Evolutionary conservation across 2,888 invertebrate genomes (phyloP).

Genomic region (Nudaria mundana): DNA sequence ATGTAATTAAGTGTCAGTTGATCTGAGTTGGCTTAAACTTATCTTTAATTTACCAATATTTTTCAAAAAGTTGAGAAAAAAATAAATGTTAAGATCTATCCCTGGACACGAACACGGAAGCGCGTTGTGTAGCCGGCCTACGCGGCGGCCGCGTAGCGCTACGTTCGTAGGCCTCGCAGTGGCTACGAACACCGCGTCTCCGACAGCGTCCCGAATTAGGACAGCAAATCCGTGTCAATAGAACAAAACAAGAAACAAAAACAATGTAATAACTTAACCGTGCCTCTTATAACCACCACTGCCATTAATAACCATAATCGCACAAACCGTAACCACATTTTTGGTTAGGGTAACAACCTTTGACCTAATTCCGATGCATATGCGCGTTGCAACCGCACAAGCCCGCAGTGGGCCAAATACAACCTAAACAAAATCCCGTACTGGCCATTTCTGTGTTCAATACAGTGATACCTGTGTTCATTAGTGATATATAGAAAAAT

Average conservation of each 20-base stretch:
- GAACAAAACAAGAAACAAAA: conserved; percentile 47
- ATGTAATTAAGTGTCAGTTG: too few relatives aligned
- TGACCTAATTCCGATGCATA: conserved; percentile 70
- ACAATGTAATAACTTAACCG: conserved; percentile 39
- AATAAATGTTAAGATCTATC: conserved; percentile 45
- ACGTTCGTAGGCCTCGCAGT: conserved; percentile 75
- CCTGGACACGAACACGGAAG: conserved; percentile 57
- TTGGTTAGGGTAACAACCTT: conserved; percentile 59
- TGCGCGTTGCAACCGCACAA: conserved; percentile 60
- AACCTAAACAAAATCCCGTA: conserved; percentile 34
- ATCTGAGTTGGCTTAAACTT: too few relatives aligned
- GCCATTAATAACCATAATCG: conserved; percentile 38
- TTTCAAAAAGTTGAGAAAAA: not conserved
- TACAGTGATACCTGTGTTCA: conserved; percentile 75
- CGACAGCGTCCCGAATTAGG: conserved; percentile 52
- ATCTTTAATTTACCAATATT: too few relatives aligned
- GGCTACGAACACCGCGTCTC: conserved; percentile 64
- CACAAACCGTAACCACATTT: conserved; percentile 45
- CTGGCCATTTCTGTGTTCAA: conserved; percentile 44
- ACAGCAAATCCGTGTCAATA: conserved; percentile 57
- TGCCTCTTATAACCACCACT: conserved; percentile 35
- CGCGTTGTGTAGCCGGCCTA: conserved; percentile 36
- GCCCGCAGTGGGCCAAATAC: conserved; percentile 42
- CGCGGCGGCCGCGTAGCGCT: conserved; percentile 65
- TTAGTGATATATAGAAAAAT: conserved; percentile 56